These are phyloP conservation scores for Volucella inflata DNA, from an alignment of 2,888 invertebrate genomes.

Conservation along the genomic window DNA sequence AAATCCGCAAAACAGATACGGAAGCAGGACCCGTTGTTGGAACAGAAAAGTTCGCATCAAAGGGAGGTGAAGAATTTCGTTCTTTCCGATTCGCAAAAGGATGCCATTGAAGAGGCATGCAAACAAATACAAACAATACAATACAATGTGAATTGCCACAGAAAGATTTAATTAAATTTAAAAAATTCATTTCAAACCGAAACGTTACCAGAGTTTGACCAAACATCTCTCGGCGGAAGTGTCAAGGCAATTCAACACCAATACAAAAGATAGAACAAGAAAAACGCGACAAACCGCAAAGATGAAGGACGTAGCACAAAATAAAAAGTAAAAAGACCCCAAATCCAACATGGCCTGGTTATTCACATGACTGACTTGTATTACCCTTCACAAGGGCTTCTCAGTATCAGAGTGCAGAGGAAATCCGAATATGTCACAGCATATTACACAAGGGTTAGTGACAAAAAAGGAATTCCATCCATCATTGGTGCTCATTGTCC, in stretches of 20 bases:
- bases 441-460: slow-evolving; percentile 16
- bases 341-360: too few species aligned
- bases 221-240: neutral
- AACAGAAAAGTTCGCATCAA: neutral
- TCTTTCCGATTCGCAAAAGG: neutral
- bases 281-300: too few species aligned
- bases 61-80: too few species aligned
- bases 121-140: neutral
- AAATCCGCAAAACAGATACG: neutral
- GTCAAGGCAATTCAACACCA: neutral
- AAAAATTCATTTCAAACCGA: neutral
- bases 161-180: slow-evolving; percentile 3
- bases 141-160: neutral
- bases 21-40: neutral
- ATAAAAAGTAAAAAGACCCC: neutral
- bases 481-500: slow-evolving; percentile 37
- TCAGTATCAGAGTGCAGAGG: neutral
- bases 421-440: slow-evolving; percentile 15
- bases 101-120: neutral
- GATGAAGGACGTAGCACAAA: neutral
- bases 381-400: slow-evolving; percentile 11
- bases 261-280: neutral
- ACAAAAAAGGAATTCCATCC: slow-evolving; percentile 52
- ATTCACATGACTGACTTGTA: slow-evolving; percentile 20
- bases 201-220: neutral